Conservation (phyloP, 2,888 invertebrate species). For the Drosophila glabriapex region DNA sequence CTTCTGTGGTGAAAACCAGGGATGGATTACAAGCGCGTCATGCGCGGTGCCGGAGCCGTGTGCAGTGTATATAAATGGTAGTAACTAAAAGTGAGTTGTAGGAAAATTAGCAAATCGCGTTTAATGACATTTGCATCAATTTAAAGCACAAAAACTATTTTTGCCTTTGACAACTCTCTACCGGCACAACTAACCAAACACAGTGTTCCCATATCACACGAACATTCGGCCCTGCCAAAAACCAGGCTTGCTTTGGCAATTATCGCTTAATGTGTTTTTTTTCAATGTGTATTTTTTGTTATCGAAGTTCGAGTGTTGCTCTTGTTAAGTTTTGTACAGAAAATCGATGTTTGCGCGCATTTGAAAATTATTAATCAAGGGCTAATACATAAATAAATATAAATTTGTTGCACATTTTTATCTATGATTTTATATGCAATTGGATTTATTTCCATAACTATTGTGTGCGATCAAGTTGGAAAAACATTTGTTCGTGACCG, state of each 20-base stretch:
- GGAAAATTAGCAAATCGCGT: not conserved
- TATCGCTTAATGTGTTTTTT: conserved; percentile 27
- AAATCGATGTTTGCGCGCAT: not conserved
- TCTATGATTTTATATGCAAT: not conserved
- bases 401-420: not conserved
- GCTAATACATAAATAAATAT: not conserved
- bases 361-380: not conserved
- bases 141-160: conserved; percentile 1
- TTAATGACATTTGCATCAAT: conserved; percentile 8
- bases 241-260: conserved; percentile 26
- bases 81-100: not conserved
- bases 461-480: not conserved
- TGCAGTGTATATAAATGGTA: conserved; percentile 30
- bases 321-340: not conserved
- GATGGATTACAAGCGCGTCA: conserved; percentile 59
- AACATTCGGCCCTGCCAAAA: conserved; percentile 36
- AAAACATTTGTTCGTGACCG: not conserved
- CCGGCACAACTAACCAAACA: conserved; percentile 51
- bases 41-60: conserved; percentile 59
- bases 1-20: conserved; percentile 66
- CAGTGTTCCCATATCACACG: conserved; percentile 49
- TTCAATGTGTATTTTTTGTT: conserved; percentile 4
- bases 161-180: conserved; percentile 23
- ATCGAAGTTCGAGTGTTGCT: conserved; percentile 22
- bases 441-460: not conserved